Conservation (phyloP, 2,797 vertebrate species). For the Ciconia nigra region DNA sequence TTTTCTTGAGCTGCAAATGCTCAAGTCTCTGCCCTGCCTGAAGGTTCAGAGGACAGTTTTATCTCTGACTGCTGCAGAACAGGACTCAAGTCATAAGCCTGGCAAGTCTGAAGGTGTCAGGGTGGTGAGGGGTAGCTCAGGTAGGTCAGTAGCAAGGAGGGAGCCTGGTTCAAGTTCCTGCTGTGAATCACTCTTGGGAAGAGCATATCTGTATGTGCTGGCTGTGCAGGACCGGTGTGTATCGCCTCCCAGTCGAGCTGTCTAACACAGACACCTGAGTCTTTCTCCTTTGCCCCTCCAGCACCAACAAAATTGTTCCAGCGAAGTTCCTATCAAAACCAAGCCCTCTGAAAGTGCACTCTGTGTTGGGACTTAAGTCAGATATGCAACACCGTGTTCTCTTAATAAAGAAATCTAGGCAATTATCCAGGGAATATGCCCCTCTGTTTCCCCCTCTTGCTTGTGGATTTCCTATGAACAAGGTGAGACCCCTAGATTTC, state of each 20-base stretch:
- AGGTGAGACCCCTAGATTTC: background rate
- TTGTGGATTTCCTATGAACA: slow-evolving; percentile 11
- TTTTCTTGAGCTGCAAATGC: background rate
- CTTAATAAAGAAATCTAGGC: background rate
- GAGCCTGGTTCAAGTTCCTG: background rate
- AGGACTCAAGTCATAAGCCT: background rate
- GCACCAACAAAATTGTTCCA: background rate
- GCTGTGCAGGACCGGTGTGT: background rate
- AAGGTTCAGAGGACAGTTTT: background rate
- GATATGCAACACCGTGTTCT: background rate
- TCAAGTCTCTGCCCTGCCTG: background rate
- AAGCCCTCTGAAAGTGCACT: background rate
- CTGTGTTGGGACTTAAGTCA: background rate
- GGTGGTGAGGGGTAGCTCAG: background rate
- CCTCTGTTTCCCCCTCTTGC: background rate
- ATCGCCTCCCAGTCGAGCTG: background rate
- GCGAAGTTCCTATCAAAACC: background rate
- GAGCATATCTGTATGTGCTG: background rate
- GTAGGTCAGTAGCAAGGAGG: background rate
- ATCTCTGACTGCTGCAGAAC: background rate
- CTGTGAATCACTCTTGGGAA: background rate
- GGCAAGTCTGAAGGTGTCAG: background rate
- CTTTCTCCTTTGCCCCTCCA: background rate
- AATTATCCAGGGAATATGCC: background rate
- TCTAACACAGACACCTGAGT: background rate